A percentile compares a stretch with the other conserved stretches of the same genome.
These are phyloP conservation scores for Elysia chlorotica DNA, from an alignment of 1,140 invertebrate genomes.

Conservation along the genomic window DNA sequence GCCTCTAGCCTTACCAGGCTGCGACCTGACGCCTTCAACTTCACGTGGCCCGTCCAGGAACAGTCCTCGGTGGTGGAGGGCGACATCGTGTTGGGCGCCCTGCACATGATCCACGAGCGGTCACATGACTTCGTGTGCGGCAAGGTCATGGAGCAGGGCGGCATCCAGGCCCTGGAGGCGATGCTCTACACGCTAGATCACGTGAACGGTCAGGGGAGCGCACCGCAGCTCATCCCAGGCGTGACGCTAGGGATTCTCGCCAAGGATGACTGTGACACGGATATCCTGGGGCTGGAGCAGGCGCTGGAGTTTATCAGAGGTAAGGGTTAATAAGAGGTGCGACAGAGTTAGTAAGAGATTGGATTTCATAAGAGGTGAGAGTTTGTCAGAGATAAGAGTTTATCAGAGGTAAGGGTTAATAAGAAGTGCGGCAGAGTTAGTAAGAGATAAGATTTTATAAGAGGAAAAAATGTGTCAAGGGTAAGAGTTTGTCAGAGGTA, in stretches of 20 bases:
- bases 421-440: not conserved
- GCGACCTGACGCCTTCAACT: slow-evolving; percentile 47
- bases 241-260: slow-evolving; percentile 85
- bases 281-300: slow-evolving; percentile 95
- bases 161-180: slow-evolving; percentile 83
- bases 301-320: slow-evolving; percentile 97
- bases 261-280: slow-evolving; percentile 94
- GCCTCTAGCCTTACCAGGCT: too few relatives aligned
- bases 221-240: slow-evolving; percentile 67
- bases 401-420: slow-evolving; percentile 85
- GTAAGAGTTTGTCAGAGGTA: not conserved
- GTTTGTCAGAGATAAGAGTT: slow-evolving; percentile 72
- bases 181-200: slow-evolving; percentile 91
- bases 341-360: not conserved
- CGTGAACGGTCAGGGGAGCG: slow-evolving; percentile 68
- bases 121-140: slow-evolving; percentile 81
- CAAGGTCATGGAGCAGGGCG: slow-evolving; percentile 92
- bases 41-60: slow-evolving; percentile 79
- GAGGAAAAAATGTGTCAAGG: not conserved
- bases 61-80: slow-evolving; percentile 84
- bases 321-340: slow-evolving; percentile 63
- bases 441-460: not conserved
- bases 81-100: slow-evolving; percentile 77
- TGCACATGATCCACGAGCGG: slow-evolving; percentile 96
- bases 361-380: not conserved